phyloP scores from a whole-genome alignment of 2,888 invertebrate genomes.

The Athrips mouffetella region DNA sequence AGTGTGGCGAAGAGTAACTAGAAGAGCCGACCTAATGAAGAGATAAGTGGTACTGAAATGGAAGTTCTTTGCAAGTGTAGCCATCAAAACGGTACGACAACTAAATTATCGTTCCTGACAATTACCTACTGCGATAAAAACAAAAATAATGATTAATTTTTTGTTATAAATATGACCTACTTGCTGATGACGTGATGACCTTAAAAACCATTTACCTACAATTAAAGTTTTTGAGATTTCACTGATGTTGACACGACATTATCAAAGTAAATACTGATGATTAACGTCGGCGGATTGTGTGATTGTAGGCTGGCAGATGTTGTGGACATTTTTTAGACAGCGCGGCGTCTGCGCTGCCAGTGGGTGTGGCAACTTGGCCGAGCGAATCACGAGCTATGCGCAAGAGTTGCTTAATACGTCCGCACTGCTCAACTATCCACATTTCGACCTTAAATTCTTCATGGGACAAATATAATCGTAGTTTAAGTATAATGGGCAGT shows the following conservation, averaged over 20 bases:
- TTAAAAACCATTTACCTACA: background rate
- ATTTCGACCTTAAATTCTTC: constrained; percentile 13
- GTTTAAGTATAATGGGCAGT: too few species aligned
- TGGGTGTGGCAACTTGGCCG: constrained; percentile 33
- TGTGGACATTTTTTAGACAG: constrained; percentile 29
- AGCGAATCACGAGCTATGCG: constrained; percentile 19
- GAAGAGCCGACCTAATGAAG: background rate
- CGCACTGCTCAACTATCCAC: background rate
- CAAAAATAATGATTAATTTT: background rate
- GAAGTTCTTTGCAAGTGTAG: background rate
- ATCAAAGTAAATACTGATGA: constrained; percentile 20
- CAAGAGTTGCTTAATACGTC: constrained; percentile 36
- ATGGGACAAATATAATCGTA: constrained; percentile 1
- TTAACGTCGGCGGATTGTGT: constrained; percentile 5
- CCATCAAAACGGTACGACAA: background rate
- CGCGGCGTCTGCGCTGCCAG: constrained; percentile 29
- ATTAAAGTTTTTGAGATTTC: constrained; percentile 4
- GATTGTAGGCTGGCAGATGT: constrained; percentile 8
- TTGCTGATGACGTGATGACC: background rate
- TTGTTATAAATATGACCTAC: constrained; percentile 4
- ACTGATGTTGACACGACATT: constrained; percentile 3
- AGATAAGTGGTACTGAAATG: background rate
- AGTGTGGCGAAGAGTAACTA: too few species aligned
- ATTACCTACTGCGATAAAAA: background rate
- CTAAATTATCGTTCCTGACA: background rate